Evolutionary conservation across 2,113 vertebrate genomes (phyloP), one percentile per base, ranked within the genome.

Genomic region (Etia nguti): DNA sequence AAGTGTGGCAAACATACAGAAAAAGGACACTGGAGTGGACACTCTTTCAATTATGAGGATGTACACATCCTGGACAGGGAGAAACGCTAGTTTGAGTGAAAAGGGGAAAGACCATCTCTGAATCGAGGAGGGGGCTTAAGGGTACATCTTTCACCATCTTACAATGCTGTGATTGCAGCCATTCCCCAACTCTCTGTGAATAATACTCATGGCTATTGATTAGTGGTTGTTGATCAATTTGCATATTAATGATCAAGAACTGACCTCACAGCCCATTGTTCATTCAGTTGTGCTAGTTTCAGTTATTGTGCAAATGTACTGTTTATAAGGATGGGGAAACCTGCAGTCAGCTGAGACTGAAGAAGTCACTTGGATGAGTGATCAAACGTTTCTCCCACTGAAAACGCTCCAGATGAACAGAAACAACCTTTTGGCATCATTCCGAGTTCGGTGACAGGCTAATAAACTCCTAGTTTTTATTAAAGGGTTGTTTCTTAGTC

Each of bases 401-500:
- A 10, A 65, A 65, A 65, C 31, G 2, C 18, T 65, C 60, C 31
- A 1, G 36, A 65, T 5, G 34, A 65, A 38, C 10, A 6, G 38
- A 65, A 20, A 38, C 34, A 4, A 65, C 60, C 34, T 13, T n/a
- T 65, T 13, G 6, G 29, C 2, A 59, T 16, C 13, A 29, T 9
- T 16, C 56, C 0, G 24, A 26, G 18, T 68, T 38, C 60, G 34
- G 20, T 68, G 4, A 38, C 20, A 22, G 11, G 60, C 34, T 68
- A 34, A 68, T 38, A 41, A 13, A 68, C 34, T 41, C 6, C 11
- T 1, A 22, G 62, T 68, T 41, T 65, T 68, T 41, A 68, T 38
- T 15, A 41, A 68, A 68, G 62, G 11, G 12, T 0, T 0, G n/a
- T 43, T 11, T 15, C 62, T 43, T 41, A 9, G 2, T 43, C 24